A percentile compares a stretch with the other conserved stretches of the same genome.
Evolutionary conservation across 2,113 vertebrate species (phyloP).

Genomic region (Psittacula cyanocephala): DNA sequence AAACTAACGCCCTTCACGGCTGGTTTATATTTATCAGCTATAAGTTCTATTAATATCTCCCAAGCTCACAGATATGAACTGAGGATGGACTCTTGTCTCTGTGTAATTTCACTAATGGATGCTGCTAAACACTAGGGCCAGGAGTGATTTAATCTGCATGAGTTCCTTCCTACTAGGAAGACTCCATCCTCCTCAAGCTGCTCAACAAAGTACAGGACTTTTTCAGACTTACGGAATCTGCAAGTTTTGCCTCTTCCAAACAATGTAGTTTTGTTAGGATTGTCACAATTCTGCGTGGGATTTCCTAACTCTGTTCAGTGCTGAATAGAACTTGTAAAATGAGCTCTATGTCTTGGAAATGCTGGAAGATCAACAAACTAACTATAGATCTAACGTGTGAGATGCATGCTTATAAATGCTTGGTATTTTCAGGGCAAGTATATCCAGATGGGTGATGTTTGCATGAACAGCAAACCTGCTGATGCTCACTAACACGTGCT

Average conservation of each 20-base stretch:
- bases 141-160: background rate
- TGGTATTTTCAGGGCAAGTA: background rate
- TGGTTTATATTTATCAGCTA: background rate
- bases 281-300: background rate
- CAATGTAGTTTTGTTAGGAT: background rate
- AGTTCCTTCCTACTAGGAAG: background rate
- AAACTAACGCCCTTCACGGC: background rate
- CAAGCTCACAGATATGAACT: background rate
- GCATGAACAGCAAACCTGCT: background rate
- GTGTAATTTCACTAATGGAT: background rate
- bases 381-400: background rate
- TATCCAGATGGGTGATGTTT: background rate
- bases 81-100: background rate
- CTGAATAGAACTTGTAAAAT: background rate
- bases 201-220: background rate
- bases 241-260: background rate
- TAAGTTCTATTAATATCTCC: background rate
- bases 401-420: background rate
- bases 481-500: background rate
- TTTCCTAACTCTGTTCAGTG: background rate
- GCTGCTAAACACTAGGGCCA: background rate
- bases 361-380: background rate
- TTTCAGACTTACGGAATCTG: conserved; percentile 5
- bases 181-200: background rate
- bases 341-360: background rate